Evolutionary conservation across 2,113 vertebrate species (phyloP).

Genomic region (Rostratula benghalensis): DNA sequence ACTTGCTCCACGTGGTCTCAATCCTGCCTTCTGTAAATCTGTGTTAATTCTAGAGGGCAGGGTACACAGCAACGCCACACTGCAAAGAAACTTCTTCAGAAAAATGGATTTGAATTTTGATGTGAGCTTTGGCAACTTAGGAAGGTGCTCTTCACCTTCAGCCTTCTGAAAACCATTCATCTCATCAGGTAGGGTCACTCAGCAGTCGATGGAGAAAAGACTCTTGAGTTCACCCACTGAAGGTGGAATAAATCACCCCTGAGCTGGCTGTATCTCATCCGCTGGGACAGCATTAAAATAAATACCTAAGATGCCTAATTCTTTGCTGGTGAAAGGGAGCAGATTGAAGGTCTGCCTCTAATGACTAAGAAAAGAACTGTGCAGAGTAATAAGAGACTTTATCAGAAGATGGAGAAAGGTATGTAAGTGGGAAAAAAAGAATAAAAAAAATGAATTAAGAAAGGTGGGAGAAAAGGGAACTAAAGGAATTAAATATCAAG

Average conservation of each 20-base stretch:
- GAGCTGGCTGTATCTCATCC: neutral
- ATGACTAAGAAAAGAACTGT: neutral
- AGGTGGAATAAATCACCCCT: neutral
- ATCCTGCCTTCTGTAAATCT: neutral
- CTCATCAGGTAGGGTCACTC: neutral
- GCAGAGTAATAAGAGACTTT: neutral
- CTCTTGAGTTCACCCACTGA: neutral
- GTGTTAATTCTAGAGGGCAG: neutral
- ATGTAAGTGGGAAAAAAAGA: neutral
- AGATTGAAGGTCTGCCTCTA: neutral
- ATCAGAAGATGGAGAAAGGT: neutral
- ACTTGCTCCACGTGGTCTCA: neutral
- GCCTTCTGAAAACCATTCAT: neutral
- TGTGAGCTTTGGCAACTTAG: neutral
- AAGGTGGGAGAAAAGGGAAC: neutral
- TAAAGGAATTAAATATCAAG: neutral
- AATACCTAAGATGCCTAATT: neutral
- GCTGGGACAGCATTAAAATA: neutral
- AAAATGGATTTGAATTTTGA: slow-evolving; percentile 24
- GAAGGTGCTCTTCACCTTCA: neutral
- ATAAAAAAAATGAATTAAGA: neutral
- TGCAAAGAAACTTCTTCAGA: neutral
- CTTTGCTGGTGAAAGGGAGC: neutral
- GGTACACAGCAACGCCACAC: fast-evolving
- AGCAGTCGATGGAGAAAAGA: neutral